phyloP scores from a whole-genome alignment of 2,888 invertebrate species.

The Drosophila bunnanda region DNA sequence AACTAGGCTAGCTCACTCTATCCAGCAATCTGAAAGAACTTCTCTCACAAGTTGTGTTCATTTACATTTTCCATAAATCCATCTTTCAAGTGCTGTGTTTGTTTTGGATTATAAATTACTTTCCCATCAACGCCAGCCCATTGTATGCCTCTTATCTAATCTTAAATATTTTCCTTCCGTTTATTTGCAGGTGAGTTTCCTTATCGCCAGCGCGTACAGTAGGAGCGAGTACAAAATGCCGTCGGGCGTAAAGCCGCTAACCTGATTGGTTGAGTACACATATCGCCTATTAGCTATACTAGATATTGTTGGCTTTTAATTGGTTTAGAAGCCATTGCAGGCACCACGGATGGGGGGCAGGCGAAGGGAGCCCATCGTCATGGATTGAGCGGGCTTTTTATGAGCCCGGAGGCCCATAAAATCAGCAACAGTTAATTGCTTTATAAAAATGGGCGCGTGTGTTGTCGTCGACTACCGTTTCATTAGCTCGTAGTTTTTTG shows the following conservation, averaged over 20 bases:
- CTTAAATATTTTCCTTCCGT: slow-evolving; percentile 20
- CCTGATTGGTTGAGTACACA: slow-evolving; percentile 76
- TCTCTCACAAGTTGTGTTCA: neutral
- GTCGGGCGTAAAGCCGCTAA: slow-evolving; percentile 54
- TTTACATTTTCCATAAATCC: slow-evolving; percentile 14
- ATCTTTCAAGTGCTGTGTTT: slow-evolving; percentile 15
- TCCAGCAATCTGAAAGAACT: neutral
- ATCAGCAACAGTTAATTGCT: slow-evolving; percentile 68
- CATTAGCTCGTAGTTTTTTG: slow-evolving; percentile 13
- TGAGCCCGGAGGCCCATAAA: slow-evolving; percentile 65
- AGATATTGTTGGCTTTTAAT: slow-evolving; percentile 70
- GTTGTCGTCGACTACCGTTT: slow-evolving; percentile 54
- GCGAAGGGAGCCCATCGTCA: slow-evolving; percentile 45
- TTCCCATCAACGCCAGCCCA: slow-evolving; percentile 34
- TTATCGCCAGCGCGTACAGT: slow-evolving; percentile 30
- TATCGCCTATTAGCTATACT: slow-evolving; percentile 69
- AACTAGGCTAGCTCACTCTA: neutral
- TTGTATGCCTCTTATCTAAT: slow-evolving; percentile 46
- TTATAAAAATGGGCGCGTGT: slow-evolving; percentile 70
- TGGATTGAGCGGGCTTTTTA: slow-evolving; percentile 59
- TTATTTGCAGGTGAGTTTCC: slow-evolving; percentile 46
- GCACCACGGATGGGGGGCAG: neutral
- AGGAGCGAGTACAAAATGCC: slow-evolving; percentile 59
- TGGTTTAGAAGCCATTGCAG: slow-evolving; percentile 73
- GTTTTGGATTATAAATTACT: slow-evolving; percentile 11